Conservation (phyloP, 1,140 invertebrate species). For the Frieseomelitta varia region DNA sequence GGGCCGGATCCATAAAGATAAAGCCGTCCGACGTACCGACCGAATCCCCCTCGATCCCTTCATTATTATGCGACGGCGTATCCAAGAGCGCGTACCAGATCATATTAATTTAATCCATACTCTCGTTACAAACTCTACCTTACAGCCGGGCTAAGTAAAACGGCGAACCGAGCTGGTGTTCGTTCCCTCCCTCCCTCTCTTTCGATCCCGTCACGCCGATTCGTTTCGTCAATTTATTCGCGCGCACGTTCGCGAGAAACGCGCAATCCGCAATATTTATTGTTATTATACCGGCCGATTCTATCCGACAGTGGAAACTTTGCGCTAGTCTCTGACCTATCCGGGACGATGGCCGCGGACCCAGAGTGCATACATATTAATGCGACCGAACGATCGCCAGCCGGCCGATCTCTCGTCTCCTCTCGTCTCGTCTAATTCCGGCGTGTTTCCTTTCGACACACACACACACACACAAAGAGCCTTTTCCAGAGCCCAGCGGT, state of each 20-base stretch:
- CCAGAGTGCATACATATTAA: slow-evolving; percentile 65
- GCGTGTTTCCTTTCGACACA: not conserved
- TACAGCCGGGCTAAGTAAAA: slow-evolving; percentile 15
- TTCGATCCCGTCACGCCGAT: not conserved
- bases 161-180: not conserved
- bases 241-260: not conserved
- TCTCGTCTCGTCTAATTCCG: not conserved
- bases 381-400: slow-evolving; percentile 47
- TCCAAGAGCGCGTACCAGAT: slow-evolving; percentile 40
- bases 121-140: slow-evolving; percentile 39
- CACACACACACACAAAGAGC: no score
- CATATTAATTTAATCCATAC: slow-evolving; percentile 53
- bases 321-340: slow-evolving; percentile 21
- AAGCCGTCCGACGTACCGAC: slow-evolving; percentile 10
- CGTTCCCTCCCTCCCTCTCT: no score
- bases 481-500: not conserved
- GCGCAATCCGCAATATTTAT: slow-evolving; percentile 57
- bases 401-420: not conserved
- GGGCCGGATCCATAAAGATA: slow-evolving; percentile 28
- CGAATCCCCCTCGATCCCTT: slow-evolving; percentile 36
- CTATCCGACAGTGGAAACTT: slow-evolving; percentile 55
- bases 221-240: slow-evolving; percentile 34
- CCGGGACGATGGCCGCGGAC: slow-evolving; percentile 14
- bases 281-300: slow-evolving; percentile 41
- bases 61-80: slow-evolving; percentile 39